Evolutionary conservation across 2,113 vertebrate species (phyloP), one percentile per base, ranked within the genome.

Genomic region (Muscicapa adusta): DNA sequence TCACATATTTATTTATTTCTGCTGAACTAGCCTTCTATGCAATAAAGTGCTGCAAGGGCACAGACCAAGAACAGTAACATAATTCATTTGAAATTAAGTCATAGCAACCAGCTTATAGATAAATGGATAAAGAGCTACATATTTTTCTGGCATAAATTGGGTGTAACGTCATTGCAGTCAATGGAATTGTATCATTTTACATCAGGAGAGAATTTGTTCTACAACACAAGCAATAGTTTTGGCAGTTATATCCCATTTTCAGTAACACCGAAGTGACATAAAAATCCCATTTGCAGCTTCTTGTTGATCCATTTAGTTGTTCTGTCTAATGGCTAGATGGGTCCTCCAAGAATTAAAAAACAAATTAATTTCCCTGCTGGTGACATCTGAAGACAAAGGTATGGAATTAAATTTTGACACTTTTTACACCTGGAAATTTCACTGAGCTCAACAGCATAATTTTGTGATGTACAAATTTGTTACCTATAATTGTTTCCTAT

Each of bases 1-100:
- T 93, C 84, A 88, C 79, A 67, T 95, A 96, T 97, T 96, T 96
- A 97, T 97, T 96, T 96, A 97, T 96, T 96, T 96, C 91, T 97
- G 94, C 95, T 97, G 95, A 96, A 93, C 91, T 90, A 96, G 90
- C 85, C 89, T 95, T 96, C 88, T 91, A 94, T 91, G 85, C 90
- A 96, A 96, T 95, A 94, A 96, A 97, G 89, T 84, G 93, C 88
- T 94, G 56, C 96, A 96, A 96, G 89, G 89, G 82, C 88, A 93
- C 56, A 83, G 89, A 95, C 89, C 85, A 96, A 95, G 81, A 97
- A 95, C 85, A 90, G 89, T 88, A 96, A 96, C 93, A 94, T 94
- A 95, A 97, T 88, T 96, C 88, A 96, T 94, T 5, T 80, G 88
- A 96, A 96, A 97, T 96, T 96, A 96, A 97, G 94, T 93, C 85